A percentile compares a stretch with the other conserved stretches of the same genome.
Conservation (phyloP, 2,797 vertebrate genomes). For the Ambastaia sidthimunki region DNA sequence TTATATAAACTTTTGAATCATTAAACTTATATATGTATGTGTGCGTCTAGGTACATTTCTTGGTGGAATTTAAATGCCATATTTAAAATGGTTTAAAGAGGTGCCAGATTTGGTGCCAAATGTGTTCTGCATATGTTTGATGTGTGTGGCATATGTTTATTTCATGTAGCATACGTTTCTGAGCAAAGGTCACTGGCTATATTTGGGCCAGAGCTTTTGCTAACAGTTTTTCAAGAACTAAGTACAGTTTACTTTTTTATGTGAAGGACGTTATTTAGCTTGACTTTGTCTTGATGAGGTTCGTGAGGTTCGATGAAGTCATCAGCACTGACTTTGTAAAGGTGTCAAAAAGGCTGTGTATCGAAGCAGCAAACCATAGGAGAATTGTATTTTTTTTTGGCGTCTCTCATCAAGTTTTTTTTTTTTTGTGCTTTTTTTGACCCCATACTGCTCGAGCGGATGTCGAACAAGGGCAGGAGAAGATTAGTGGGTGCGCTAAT, state of each 20-base stretch:
- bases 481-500: slow-evolving; percentile 18
- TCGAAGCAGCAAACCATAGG: slow-evolving; percentile 59
- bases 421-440: slow-evolving; percentile 30
- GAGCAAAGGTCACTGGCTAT: background rate
- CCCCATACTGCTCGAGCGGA: slow-evolving; percentile 16
- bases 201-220: slow-evolving; percentile 44
- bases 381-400: slow-evolving; percentile 38
- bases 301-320: slow-evolving; percentile 61
- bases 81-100: background rate
- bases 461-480: slow-evolving; percentile 19
- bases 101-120: background rate
- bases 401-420: slow-evolving; percentile 10
- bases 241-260: slow-evolving; percentile 56
- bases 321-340: slow-evolving; percentile 69
- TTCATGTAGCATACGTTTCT: too few relatives aligned
- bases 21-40: too few relatives aligned
- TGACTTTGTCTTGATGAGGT: slow-evolving; percentile 68
- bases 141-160: background rate
- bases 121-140: slow-evolving; percentile 20
- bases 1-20: too few relatives aligned
- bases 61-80: too few relatives aligned
- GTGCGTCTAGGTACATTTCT: too few relatives aligned
- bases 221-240: slow-evolving; percentile 34
- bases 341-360: slow-evolving; percentile 54
- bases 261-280: slow-evolving; percentile 49